A percentile compares a stretch with the other conserved stretches of the same genome.
Evolutionary conservation across 2,113 vertebrate species (phyloP).

Genomic region (Trichomycterus rosablanca): DNA sequence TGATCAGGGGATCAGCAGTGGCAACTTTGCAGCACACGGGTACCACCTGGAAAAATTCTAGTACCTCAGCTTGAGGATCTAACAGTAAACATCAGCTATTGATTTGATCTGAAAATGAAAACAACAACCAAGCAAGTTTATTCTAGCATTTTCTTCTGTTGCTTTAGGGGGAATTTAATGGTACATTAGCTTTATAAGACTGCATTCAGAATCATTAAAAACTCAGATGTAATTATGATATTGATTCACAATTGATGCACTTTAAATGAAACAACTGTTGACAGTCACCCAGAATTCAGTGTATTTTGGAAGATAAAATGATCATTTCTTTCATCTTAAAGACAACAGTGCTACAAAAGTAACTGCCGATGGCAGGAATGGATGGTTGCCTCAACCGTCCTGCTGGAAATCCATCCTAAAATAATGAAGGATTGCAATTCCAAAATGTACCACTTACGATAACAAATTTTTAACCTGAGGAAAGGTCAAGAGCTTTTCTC

Average conservation of each 20-base stretch:
- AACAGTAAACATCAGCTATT: too few species aligned
- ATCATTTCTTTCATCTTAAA: conserved; percentile 21
- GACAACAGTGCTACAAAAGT: conserved; percentile 4
- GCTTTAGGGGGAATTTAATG: conserved; percentile 21
- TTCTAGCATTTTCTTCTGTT: conserved; percentile 31
- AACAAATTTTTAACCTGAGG: too few species aligned
- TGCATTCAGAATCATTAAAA: conserved; percentile 45
- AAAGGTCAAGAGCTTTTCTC: too few species aligned
- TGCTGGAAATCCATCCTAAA: neutral
- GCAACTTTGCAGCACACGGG: too few species aligned
- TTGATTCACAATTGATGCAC: conserved; percentile 48
- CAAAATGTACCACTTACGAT: too few species aligned
- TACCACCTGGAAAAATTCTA: too few species aligned
- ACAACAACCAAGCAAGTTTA: conserved; percentile 13
- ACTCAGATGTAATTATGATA: conserved; percentile 46
- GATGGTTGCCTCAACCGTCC: too few species aligned
- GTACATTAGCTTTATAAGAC: conserved; percentile 39
- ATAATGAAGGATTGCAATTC: too few species aligned
- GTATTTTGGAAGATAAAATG: conserved; percentile 22
- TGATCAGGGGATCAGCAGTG: too few species aligned
- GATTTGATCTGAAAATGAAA: neutral
- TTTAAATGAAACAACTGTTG: conserved; percentile 51
- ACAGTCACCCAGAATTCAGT: conserved; percentile 29
- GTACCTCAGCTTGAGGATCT: too few species aligned
- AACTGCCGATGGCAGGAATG: too few species aligned